These are phyloP conservation scores for Eidolon helvum DNA, from an alignment of 2,113 vertebrate species.

Conservation along the genomic window DNA sequence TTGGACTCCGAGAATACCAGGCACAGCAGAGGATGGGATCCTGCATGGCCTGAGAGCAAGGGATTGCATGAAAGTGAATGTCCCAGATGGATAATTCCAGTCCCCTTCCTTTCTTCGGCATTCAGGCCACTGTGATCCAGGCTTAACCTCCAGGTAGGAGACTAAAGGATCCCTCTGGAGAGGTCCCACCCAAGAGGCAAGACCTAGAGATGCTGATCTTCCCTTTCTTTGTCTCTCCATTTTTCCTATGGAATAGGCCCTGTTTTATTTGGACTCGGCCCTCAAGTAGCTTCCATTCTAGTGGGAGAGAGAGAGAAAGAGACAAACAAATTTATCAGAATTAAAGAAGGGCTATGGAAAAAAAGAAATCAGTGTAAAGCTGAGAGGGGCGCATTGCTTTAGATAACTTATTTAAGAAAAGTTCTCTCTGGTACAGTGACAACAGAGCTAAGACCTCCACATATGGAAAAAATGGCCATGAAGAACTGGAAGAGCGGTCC, in stretches of 20 bases:
- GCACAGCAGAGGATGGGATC: background rate
- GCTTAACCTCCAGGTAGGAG: background rate
- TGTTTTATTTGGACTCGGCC: background rate
- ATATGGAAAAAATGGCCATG: fast-evolving
- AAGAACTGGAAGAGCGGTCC: background rate
- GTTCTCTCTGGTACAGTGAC: background rate
- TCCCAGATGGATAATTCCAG: background rate
- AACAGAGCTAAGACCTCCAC: background rate
- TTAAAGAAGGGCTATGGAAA: background rate
- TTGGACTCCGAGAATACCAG: background rate
- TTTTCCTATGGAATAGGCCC: background rate
- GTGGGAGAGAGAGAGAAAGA: background rate
- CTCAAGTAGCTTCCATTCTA: background rate
- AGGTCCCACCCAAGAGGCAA: background rate
- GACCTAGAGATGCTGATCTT: background rate
- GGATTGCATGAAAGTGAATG: background rate
- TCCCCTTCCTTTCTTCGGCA: background rate
- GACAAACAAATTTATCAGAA: background rate
- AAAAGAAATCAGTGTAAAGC: background rate
- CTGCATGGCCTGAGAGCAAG: background rate
- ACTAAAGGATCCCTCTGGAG: background rate
- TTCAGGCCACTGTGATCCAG: background rate
- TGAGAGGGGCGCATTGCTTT: background rate
- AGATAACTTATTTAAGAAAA: background rate
- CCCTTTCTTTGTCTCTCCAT: background rate